phyloP scores from a whole-genome alignment of 2,113 vertebrate genomes.

The Menura novaehollandiae region DNA sequence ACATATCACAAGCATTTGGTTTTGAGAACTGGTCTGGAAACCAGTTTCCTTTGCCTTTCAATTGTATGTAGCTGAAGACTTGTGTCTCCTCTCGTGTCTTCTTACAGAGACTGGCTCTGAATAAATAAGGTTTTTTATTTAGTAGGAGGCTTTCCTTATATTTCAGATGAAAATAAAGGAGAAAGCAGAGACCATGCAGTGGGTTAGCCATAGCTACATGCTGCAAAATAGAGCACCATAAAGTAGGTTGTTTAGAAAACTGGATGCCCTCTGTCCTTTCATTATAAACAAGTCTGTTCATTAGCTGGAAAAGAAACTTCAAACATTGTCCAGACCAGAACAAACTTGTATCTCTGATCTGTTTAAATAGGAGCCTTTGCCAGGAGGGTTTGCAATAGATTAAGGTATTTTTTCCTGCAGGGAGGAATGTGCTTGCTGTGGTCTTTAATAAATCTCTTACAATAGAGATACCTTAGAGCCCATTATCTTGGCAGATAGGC shows the following conservation, averaged over 20 bases:
- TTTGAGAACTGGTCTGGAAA: not conserved
- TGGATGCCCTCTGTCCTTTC: not conserved
- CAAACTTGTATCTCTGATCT: conserved; percentile 32
- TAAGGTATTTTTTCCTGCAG: conserved; percentile 18
- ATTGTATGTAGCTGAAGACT: not conserved
- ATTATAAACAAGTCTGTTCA: conserved; percentile 37
- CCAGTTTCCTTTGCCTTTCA: not conserved
- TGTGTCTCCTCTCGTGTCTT: not conserved
- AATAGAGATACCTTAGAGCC: not conserved
- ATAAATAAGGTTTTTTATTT: not conserved
- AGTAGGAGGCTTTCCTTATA: not conserved
- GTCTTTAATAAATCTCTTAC: conserved; percentile 15
- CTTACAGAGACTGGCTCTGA: not conserved
- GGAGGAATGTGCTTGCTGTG: conserved; percentile 22
- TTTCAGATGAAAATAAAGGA: not conserved
- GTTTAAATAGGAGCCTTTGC: conserved; percentile 25
- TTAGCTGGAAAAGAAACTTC: conserved; percentile 26
- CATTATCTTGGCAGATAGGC: not conserved
- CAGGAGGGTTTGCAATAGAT: conserved; percentile 11
- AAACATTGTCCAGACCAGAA: conserved; percentile 24
- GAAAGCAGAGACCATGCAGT: not conserved
- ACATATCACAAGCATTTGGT: not conserved
- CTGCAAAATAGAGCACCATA: not conserved
- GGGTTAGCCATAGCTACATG: not conserved
- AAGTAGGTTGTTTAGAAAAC: conserved; percentile 33